Evolutionary conservation across 2,888 invertebrate species (phyloP), one percentile per base, ranked within the genome.

Genomic region (Drosophila antonietae): DNA sequence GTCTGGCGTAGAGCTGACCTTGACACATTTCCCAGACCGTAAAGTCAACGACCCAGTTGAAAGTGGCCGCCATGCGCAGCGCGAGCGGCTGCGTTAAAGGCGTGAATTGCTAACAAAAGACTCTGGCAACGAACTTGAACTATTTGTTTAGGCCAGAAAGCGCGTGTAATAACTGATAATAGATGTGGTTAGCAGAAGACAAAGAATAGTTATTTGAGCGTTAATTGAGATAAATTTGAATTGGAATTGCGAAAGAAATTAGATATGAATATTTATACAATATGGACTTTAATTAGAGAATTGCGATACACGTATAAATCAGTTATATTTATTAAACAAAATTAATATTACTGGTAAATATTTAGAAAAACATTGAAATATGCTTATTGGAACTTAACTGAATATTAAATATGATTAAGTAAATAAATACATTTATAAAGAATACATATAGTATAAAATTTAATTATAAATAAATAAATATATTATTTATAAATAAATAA

Each of bases 51-150:
- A 78, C 81, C 81, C 53, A 69, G 59, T 49, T 47, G 52, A 49
- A 58, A 56, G 57, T 37, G 51, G 43, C 49, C 64, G 57, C 58
- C 55, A 71, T 55, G 37, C 51, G 28, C 58, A 33, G 14, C 33
- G 37, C 39, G 37, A n/a, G 37, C 28, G 20, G n/a, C 23, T n/a
- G 41, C 18, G 47, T 33, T 20, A 31, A 28, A 55, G 47, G 52
- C 63, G 44, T 62, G 39, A 72, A 71, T 35, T 51, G 23, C 37
- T 60, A 55, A 73, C 78, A 70, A 81, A 79, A 81, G 78, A 79
- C 78, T 78, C 59, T 68, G 57, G 67, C 79, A 81, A 81, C 78
- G 81, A 81, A 78, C 82, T 81, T 68, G 66, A 55, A 6, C 15
- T 28, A 35, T 56, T 62, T 59, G 23, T 10, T n/a, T 23, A 10